Conservation (phyloP, 2,113 vertebrate species). For the Cinclus mexicanus region DNA sequence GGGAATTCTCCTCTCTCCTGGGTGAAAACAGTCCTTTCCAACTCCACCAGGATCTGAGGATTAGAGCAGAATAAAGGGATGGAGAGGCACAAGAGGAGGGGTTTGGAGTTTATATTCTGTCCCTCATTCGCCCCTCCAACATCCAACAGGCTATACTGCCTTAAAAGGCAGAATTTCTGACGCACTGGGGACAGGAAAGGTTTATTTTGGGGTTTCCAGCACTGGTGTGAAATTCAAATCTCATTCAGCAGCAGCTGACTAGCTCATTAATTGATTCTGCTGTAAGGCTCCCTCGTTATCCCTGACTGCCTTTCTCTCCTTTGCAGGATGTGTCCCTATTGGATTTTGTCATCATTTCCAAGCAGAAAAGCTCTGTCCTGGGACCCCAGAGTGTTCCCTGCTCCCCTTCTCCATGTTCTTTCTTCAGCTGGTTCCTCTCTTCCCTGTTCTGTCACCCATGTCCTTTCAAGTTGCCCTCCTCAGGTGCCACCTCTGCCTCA, state of each 20-base stretch:
- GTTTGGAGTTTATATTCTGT: not conserved
- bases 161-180: slow-evolving; percentile 39
- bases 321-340: not conserved
- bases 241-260: slow-evolving; percentile 35
- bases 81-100: not conserved
- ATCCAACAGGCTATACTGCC: not conserved
- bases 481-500: not conserved
- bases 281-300: not conserved
- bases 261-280: slow-evolving; percentile 13
- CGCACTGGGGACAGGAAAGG: not conserved
- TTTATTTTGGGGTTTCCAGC: slow-evolving; percentile 57
- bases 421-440: not conserved
- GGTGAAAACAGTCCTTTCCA: not conserved
- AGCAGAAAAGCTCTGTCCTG: not conserved
- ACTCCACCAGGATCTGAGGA: not conserved
- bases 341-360: not conserved
- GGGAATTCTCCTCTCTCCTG: slow-evolving; percentile 8
- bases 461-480: not conserved
- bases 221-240: slow-evolving; percentile 43
- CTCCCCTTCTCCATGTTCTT: not conserved
- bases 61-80: not conserved
- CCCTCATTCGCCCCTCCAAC: not conserved
- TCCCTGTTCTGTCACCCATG: not conserved
- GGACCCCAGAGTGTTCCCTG: not conserved
- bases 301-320: not conserved